These are phyloP conservation scores for Calameuta idolon DNA, from an alignment of 2,888 invertebrate species.

Conservation along the genomic window DNA sequence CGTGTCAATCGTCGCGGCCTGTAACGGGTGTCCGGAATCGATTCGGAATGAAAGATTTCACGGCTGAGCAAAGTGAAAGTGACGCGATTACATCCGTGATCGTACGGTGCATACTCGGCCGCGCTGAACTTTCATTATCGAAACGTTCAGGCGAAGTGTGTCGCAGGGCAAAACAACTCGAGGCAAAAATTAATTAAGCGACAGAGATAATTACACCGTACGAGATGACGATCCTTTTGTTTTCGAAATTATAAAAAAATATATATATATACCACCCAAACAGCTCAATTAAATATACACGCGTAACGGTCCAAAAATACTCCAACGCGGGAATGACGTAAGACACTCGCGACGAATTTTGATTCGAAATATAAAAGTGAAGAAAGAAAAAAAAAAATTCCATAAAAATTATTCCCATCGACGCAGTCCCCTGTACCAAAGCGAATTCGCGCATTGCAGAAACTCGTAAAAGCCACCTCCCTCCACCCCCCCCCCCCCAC, in stretches of 20 bases:
- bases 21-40: neutral
- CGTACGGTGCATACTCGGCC: neutral
- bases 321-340: neutral
- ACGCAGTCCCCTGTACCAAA: neutral
- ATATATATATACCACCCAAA: neutral
- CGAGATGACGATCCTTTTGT: neutral
- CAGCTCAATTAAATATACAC: neutral
- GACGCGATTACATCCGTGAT: neutral
- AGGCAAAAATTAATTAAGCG: neutral
- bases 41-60: neutral
- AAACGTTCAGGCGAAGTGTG: too few relatives aligned
- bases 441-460: neutral
- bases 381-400: neutral
- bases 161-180: neutral
- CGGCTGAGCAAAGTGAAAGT: neutral
- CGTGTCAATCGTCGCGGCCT: neutral
- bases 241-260: neutral
- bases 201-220: neutral
- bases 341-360: neutral
- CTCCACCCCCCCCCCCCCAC: too few relatives aligned
- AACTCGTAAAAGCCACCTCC: neutral
- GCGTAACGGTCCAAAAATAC: neutral
- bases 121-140: neutral
- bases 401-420: neutral
- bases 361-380: neutral